Percentiles rank a stretch among this genome's conserved stretches.
phyloP scores from a whole-genome alignment of 2,113 vertebrate species.

The Cygnus atratus region DNA sequence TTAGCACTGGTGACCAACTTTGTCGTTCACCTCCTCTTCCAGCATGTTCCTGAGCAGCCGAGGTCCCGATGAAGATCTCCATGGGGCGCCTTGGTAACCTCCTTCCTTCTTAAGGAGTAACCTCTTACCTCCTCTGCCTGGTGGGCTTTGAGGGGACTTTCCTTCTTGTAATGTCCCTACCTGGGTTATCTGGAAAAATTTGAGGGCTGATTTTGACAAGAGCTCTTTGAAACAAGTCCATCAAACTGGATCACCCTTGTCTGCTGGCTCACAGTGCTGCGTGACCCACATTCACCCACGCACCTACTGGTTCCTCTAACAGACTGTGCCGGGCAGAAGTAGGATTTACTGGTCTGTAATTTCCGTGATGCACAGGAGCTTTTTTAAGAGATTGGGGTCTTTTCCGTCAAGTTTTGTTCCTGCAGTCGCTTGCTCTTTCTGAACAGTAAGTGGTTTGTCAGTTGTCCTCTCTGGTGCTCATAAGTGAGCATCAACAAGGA shows the following conservation, averaged over 20 bases:
- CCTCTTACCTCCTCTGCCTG: background rate
- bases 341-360: background rate
- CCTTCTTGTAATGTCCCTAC: background rate
- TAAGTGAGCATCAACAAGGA: background rate
- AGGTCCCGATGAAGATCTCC: background rate
- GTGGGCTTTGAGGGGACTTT: background rate
- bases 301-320: background rate
- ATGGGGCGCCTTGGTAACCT: background rate
- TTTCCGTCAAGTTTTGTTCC: background rate
- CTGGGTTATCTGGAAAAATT: background rate
- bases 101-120: background rate
- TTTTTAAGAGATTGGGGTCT: background rate
- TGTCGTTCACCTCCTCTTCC: background rate
- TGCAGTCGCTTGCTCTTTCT: background rate
- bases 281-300: background rate
- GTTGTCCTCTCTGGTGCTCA: rapidly evolving
- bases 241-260: background rate
- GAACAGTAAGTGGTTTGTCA: background rate
- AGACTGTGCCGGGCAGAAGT: background rate
- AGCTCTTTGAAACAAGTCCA: background rate
- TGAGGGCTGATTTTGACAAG: background rate
- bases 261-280: background rate
- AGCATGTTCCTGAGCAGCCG: background rate
- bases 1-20: slow-evolving; percentile 48
- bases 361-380: background rate